Conservation (phyloP, 1,140 invertebrate species). For the Meloidogyne floridensis region DNA sequence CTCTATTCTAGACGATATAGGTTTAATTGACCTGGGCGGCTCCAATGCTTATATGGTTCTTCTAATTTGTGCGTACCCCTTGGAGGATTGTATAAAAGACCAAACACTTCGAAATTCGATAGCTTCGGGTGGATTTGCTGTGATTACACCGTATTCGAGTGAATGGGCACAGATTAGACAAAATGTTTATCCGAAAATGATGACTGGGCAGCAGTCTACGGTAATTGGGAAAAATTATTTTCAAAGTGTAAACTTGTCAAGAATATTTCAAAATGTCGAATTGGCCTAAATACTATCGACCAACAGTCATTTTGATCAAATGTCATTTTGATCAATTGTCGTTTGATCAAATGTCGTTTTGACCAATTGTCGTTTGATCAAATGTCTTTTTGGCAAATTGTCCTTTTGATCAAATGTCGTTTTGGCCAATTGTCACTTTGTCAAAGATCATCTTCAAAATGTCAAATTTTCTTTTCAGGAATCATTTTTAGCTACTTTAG, state of each 20-base stretch:
- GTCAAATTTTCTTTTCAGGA: conserved; percentile 25
- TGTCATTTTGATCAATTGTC: too few species aligned
- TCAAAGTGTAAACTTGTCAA: neutral
- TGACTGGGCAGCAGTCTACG: neutral
- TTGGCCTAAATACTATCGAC: too few species aligned
- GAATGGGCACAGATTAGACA: conserved; percentile 17
- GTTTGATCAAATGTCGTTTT: too few species aligned
- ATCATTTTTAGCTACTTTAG: conserved; percentile 19
- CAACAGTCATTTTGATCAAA: too few species aligned
- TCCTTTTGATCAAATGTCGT: too few species aligned
- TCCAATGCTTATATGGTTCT: conserved; percentile 43
- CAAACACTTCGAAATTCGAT: neutral
- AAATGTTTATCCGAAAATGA: conserved; percentile 14
- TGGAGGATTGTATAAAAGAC: conserved; percentile 25
- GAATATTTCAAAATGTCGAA: conserved; percentile 8
- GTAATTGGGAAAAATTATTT: too few species aligned
- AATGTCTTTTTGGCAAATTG: too few species aligned
- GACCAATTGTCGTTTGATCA: too few species aligned
- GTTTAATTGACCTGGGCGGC: conserved; percentile 43
- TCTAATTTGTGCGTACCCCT: conserved; percentile 30
- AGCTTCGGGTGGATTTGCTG: conserved; percentile 37
- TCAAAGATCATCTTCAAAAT: neutral
- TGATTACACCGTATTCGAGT: conserved; percentile 15
- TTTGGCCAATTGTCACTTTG: too few species aligned
- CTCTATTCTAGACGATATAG: conserved; percentile 30